These are phyloP conservation scores for Drosophila arizonae DNA, from an alignment of 1,140 invertebrate genomes.

Conservation along the genomic window DNA sequence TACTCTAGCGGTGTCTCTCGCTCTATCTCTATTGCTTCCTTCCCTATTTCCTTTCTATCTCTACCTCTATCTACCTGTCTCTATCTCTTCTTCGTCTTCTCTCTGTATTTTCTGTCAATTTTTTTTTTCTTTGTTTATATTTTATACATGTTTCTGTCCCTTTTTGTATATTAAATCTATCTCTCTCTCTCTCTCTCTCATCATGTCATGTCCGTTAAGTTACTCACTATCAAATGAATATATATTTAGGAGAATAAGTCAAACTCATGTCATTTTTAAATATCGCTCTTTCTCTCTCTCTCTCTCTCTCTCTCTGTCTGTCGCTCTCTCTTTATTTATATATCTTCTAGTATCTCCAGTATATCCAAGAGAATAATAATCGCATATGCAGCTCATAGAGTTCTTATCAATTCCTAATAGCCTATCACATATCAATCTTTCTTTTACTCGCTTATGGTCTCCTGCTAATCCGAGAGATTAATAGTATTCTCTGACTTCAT, in stretches of 20 bases:
- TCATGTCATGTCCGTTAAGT: constrained; percentile 7
- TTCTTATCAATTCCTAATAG: no score
- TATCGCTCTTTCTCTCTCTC: constrained; percentile 13
- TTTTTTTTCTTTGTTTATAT: constrained; percentile 11
- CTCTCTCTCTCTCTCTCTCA: constrained; percentile 18
- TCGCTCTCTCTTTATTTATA: no score
- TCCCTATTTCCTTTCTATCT: neutral
- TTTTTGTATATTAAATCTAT: constrained; percentile 2
- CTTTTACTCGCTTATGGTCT: no score
- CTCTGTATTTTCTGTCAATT: constrained; percentile 10
- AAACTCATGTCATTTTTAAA: constrained; percentile 7
- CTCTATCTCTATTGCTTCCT: constrained; percentile 21
- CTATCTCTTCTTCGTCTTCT: constrained; percentile 22
- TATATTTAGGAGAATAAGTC: neutral
- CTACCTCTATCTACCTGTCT: constrained; percentile 16
- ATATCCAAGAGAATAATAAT: no score
- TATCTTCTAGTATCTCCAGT: no score
- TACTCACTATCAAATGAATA: neutral
- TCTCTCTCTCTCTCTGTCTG: neutral
- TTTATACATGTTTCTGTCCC: no score
- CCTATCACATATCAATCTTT: neutral
- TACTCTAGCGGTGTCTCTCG: constrained; percentile 31
- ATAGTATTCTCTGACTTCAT: no score
- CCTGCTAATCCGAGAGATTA: no score
- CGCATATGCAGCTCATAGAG: no score